These are phyloP conservation scores for Mongoloraphidia duomilia DNA, from an alignment of 2,888 invertebrate species.

Conservation along the genomic window DNA sequence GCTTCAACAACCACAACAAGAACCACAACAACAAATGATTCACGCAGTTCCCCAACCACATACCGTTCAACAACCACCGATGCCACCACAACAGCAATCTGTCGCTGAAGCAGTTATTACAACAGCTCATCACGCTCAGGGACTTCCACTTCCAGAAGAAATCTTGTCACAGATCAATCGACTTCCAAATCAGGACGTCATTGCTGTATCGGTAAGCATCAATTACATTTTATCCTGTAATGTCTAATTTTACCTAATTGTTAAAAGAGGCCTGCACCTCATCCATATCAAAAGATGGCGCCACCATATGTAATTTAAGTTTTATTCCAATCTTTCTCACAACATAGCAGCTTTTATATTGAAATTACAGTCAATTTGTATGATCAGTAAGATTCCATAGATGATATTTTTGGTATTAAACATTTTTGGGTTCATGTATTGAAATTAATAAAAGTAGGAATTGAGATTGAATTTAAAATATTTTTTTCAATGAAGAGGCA, in stretches of 20 bases:
- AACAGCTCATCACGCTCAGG: slow-evolving; percentile 28
- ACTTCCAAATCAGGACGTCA: slow-evolving; percentile 26
- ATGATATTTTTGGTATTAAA: too few species aligned
- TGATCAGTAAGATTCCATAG: too few species aligned
- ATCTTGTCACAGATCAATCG: slow-evolving; percentile 29
- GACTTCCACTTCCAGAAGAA: slow-evolving; percentile 33
- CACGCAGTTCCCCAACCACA: slow-evolving; percentile 20
- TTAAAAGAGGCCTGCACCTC: slow-evolving; percentile 13
- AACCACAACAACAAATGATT: slow-evolving; percentile 7
- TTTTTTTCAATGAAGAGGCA: too few species aligned
- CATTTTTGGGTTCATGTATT: too few species aligned
- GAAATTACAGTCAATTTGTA: too few species aligned
- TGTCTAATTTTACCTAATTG: too few species aligned
- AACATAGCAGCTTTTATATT: too few species aligned
- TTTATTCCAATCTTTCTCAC: too few species aligned
- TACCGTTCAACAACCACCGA: slow-evolving; percentile 3
- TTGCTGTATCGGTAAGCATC: slow-evolving; percentile 23
- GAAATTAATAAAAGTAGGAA: too few species aligned
- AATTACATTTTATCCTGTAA: too few species aligned
- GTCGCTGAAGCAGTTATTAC: slow-evolving; percentile 7
- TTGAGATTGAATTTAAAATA: too few species aligned
- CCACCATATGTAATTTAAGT: too few species aligned
- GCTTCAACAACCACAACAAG: slow-evolving; percentile 1
- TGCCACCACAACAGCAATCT: slow-evolving; percentile 1
- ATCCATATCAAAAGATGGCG: not conserved